Conservation (phyloP, 1,140 invertebrate genomes). For the Conopomorpha cramerella region DNA sequence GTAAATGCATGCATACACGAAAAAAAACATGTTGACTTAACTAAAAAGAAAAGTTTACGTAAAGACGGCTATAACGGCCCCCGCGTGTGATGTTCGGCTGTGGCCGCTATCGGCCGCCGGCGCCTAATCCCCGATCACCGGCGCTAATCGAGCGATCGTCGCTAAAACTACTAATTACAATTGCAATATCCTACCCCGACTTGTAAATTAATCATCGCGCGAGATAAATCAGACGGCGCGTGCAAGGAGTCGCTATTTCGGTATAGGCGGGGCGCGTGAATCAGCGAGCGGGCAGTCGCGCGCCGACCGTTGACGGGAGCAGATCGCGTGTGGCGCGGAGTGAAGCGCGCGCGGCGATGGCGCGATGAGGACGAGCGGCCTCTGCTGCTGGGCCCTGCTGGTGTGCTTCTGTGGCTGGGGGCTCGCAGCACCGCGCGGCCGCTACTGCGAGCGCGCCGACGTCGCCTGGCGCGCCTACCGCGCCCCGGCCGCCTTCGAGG, state of each 20-base stretch:
- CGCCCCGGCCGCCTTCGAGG: constrained; percentile 48
- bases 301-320: constrained; percentile 33
- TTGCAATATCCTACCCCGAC: constrained; percentile 11
- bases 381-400: constrained; percentile 44
- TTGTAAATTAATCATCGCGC: constrained; percentile 39
- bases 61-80: no score
- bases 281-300: constrained; percentile 35
- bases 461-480: constrained; percentile 51
- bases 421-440: constrained; percentile 40
- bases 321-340: constrained; percentile 20
- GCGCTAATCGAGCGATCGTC: constrained; percentile 1
- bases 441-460: constrained; percentile 51
- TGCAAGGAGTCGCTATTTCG: constrained; percentile 27
- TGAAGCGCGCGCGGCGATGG: constrained; percentile 24
- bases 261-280: constrained; percentile 39
- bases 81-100: no score
- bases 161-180: constrained; percentile 28
- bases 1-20: no score
- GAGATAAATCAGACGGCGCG: constrained; percentile 34
- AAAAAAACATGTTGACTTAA: no score
- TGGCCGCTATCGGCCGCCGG: neutral
- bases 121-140: no score
- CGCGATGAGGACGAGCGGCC: constrained; percentile 43
- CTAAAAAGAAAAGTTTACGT: no score
- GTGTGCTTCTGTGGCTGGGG: constrained; percentile 18